Conservation (phyloP, 2,113 vertebrate species). For the Siniperca chuatsi region DNA sequence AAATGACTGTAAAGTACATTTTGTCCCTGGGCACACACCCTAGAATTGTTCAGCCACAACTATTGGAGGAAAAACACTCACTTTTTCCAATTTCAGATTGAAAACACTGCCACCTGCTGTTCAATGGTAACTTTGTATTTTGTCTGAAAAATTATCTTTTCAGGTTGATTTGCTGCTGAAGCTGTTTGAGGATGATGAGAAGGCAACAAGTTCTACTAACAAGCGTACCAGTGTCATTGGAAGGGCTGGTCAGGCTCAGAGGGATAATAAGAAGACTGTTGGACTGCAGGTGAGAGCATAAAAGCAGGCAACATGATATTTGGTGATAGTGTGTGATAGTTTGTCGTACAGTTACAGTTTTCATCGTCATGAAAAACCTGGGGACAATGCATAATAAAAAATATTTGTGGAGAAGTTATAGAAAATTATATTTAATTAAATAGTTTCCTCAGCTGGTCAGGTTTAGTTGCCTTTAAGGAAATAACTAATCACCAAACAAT, state of each 20-base stretch:
- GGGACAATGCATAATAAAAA: background rate
- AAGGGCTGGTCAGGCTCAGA: conserved; percentile 82
- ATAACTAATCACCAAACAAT: background rate
- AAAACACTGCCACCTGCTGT: conserved; percentile 76
- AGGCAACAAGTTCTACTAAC: conserved; percentile 78
- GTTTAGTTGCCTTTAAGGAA: background rate
- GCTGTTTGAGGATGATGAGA: conserved; percentile 92
- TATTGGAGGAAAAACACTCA: conserved; percentile 62
- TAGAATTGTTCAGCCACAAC: conserved; percentile 64
- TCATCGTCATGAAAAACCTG: background rate
- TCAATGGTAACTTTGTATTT: conserved; percentile 10
- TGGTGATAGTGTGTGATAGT: background rate
- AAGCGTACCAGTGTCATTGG: conserved; percentile 77
- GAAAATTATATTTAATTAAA: background rate
- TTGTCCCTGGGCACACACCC: conserved; percentile 57
- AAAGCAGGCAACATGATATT: background rate
- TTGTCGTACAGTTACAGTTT: background rate
- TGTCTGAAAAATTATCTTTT: conserved; percentile 2
- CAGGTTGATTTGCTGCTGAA: conserved; percentile 93
- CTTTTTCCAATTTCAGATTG: conserved; percentile 1
- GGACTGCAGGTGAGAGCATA: conserved; percentile 90
- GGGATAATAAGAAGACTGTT: conserved; percentile 94
- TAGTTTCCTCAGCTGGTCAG: background rate
- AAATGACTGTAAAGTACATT: conserved; percentile 15
- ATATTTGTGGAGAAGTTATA: background rate